Percentiles rank a stretch among this genome's conserved stretches.
Evolutionary conservation across 1,140 invertebrate genomes (phyloP).

Genomic region (Caenorhabditis remanei): DNA sequence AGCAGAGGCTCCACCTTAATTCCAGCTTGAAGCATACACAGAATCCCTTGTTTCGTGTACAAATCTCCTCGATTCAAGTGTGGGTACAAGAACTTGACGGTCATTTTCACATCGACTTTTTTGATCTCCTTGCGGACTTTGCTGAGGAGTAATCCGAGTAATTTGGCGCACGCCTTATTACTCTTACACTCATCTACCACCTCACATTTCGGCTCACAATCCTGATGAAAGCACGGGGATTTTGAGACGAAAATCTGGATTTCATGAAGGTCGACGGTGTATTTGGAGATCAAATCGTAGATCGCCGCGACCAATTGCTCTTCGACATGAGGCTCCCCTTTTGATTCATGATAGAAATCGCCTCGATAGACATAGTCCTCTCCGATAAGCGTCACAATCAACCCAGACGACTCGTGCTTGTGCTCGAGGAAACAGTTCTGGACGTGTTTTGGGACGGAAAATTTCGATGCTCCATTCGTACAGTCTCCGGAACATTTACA

Average conservation of each 20-base stretch:
- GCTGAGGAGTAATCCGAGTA: constrained; percentile 75
- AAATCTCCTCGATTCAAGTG: constrained; percentile 77
- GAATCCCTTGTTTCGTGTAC: constrained; percentile 77
- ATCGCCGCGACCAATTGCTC: constrained; percentile 77
- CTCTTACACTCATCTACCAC: constrained; percentile 77
- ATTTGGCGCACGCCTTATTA: constrained; percentile 77
- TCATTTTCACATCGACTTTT: constrained; percentile 77
- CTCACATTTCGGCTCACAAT: constrained; percentile 78
- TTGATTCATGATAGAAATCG: constrained; percentile 77
- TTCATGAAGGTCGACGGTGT: constrained; percentile 78
- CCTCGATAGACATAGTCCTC: constrained; percentile 77
- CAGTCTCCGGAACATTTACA: constrained; percentile 77
- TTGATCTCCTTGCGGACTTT: constrained; percentile 76
- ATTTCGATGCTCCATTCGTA: constrained; percentile 77
- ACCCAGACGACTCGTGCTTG: constrained; percentile 77
- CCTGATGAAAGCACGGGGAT: constrained; percentile 77
- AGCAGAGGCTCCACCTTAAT: constrained; percentile 77
- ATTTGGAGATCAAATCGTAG: constrained; percentile 78
- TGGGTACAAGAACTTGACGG: constrained; percentile 76
- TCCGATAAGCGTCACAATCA: constrained; percentile 76
- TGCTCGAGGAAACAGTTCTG: constrained; percentile 78
- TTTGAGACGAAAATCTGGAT: constrained; percentile 78
- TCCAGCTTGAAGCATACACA: constrained; percentile 78
- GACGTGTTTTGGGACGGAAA: constrained; percentile 78
- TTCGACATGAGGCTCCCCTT: constrained; percentile 77